A percentile compares a stretch with the other conserved stretches of the same genome.
phyloP scores from a whole-genome alignment of 2,888 invertebrate species.

The Prenolepis imparis region DNA sequence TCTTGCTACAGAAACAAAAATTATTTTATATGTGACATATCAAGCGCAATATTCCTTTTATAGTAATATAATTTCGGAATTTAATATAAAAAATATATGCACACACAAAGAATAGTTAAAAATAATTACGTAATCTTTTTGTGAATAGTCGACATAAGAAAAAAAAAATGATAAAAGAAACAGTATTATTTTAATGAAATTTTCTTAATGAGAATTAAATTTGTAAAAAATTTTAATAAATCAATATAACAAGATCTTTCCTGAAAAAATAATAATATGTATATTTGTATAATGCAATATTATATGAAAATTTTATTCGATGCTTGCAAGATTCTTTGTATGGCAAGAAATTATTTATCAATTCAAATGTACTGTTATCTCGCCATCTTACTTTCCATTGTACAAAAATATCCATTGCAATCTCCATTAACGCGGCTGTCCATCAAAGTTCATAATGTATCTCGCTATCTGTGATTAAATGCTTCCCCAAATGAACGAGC shows the following conservation, averaged over 20 bases:
- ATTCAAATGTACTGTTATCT: neutral
- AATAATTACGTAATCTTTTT: neutral
- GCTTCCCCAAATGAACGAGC: conserved; percentile 27
- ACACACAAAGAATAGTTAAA: neutral
- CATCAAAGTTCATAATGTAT: conserved; percentile 30
- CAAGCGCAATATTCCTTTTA: neutral
- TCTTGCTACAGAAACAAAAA: neutral
- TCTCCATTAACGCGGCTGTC: conserved; percentile 39
- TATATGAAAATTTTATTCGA: neutral
- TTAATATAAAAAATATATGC: neutral
- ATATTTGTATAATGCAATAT: neutral
- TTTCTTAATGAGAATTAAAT: neutral
- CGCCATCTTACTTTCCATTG: neutral
- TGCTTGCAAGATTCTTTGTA: neutral
- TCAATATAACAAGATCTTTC: neutral
- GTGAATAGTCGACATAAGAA: neutral
- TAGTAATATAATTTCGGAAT: neutral
- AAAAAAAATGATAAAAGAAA: neutral
- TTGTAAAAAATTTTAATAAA: neutral
- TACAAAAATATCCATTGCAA: neutral
- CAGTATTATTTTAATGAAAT: neutral
- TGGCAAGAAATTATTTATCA: conserved; percentile 1
- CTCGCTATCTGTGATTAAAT: conserved; percentile 41
- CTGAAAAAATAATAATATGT: conserved; percentile 9
- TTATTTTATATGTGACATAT: neutral